A percentile compares a stretch with the other conserved stretches of the same genome.
Evolutionary conservation across 2,113 vertebrate genomes (phyloP).

Genomic region (Ceuthmochares aereus): DNA sequence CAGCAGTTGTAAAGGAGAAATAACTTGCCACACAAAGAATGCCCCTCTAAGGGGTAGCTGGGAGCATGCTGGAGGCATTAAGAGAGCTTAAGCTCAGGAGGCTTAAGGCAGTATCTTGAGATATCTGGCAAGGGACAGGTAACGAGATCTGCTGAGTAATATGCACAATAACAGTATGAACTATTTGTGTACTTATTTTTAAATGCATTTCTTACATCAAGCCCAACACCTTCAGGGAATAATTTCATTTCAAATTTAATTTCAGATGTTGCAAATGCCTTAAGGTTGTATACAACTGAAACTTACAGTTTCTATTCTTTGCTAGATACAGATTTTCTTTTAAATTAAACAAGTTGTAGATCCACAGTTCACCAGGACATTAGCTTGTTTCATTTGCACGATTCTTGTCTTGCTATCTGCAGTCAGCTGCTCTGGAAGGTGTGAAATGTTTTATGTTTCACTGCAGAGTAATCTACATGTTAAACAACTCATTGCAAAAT

Average conservation of each 20-base stretch:
- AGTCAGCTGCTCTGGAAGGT: not conserved
- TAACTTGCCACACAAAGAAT: not conserved
- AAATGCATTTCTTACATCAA: constrained; percentile 15
- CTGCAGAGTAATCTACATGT: not conserved
- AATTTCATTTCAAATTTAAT: constrained; percentile 66
- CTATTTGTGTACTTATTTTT: not conserved
- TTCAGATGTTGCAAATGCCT: not conserved
- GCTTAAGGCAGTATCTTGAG: not conserved
- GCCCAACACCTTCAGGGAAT: not conserved
- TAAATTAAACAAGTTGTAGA: not conserved
- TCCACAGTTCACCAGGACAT: not conserved
- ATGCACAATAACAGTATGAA: not conserved
- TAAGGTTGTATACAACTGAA: not conserved
- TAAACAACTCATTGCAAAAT: not conserved
- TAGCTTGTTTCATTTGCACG: not conserved
- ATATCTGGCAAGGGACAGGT: not conserved
- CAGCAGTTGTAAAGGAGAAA: not conserved
- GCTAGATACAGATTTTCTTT: not conserved
- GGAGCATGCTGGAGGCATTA: not conserved
- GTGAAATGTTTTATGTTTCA: not conserved
- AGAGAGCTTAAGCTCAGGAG: not conserved
- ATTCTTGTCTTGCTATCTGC: not conserved
- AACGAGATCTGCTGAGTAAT: constrained; percentile 23
- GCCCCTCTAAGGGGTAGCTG: not conserved
- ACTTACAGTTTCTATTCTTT: not conserved